Base-by-base conservation (phyloP, 1,140 invertebrate species). In the Caligus rogercresseyi region DNA sequence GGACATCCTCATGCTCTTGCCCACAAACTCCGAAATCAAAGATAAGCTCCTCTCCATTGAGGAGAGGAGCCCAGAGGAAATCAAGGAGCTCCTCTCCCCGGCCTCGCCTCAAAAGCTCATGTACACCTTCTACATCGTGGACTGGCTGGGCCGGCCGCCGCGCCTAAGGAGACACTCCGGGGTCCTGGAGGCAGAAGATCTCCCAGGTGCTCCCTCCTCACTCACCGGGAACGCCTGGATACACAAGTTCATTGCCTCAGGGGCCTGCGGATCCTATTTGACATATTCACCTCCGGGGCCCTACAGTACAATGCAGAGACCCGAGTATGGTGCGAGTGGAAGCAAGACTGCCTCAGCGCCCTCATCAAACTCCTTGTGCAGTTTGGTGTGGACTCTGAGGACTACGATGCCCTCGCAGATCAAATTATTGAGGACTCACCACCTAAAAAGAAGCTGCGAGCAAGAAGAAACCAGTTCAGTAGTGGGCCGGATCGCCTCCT, bases 61-160 rank as follows among this genome's bases (percentile, higher is more conserved):
- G 64, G 61, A 57, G 20, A 63, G 52, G n/a, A 20, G 64, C 7
- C 64, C 53, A 23, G 64, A 63, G 24, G 66, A 70, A 16, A 67
- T 68, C 59, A 80, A 67, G 75, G 75, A 67, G 71, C 71, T 93
- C 0, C 74, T 95, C 0, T 85, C 91, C 74, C 86, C 88, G 0
- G 80, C 81, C 1, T 89, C 86, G 72, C 84, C 89, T 0, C 89
- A 94, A 72, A 91, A 91, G 70, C 78, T 95, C 52, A 92, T 94
- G 86, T 95, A 95, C 71, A 90, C 87, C 0, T 72, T 94, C 51
- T 89, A 93, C 70, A 92, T 94, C 61, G 85, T 94, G 1, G 89
- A 93, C 69, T 80, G 80, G 15, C 70, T 86, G 16, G 79, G 78
- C 52, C 68, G 74, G 53, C 70, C 70, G 52, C 67, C 69, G 1